A percentile compares a stretch with the other conserved stretches of the same genome.
These are phyloP conservation scores for Cotesia chilonis DNA, from an alignment of 1,140 invertebrate genomes.

Conservation along the genomic window DNA sequence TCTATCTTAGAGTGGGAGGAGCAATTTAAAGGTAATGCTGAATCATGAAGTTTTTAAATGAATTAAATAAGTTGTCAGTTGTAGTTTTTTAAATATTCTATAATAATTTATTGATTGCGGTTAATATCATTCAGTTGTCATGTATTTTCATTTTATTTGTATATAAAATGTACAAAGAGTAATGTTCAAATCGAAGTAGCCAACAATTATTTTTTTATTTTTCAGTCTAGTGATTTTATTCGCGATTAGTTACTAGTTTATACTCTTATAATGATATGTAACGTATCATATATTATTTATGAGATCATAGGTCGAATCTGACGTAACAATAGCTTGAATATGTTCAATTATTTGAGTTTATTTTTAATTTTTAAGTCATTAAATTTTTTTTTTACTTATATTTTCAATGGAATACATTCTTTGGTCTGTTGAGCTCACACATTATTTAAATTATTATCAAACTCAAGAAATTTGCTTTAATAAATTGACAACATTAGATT, in stretches of 20 bases:
- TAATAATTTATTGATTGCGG: neutral
- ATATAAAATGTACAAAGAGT: neutral
- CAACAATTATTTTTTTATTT: neutral
- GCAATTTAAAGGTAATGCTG: constrained; percentile 88
- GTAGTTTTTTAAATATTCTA: neutral
- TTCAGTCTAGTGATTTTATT: neutral
- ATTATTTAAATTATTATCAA: too few relatives aligned
- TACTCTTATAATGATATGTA: neutral
- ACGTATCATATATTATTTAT: constrained; percentile 34
- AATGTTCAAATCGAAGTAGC: neutral
- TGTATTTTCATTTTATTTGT: too few relatives aligned
- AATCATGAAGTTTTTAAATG: neutral
- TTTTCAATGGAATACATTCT: too few relatives aligned
- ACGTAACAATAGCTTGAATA: constrained; percentile 3
- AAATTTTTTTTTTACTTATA: neutral
- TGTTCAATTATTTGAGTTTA: constrained; percentile 13
- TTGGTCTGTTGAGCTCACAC: too few relatives aligned
- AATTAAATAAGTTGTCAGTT: too few relatives aligned
- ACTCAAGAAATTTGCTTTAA: neutral
- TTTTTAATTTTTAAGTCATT: neutral
- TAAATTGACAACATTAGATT: constrained; percentile 11
- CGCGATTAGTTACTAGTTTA: neutral
- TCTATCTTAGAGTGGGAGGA: constrained; percentile 94
- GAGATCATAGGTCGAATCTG: constrained; percentile 32
- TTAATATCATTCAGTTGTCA: neutral